Evolutionary conservation across 2,113 vertebrate genomes (phyloP), one percentile per base, ranked within the genome.

Genomic region (Talpa occidentalis): DNA sequence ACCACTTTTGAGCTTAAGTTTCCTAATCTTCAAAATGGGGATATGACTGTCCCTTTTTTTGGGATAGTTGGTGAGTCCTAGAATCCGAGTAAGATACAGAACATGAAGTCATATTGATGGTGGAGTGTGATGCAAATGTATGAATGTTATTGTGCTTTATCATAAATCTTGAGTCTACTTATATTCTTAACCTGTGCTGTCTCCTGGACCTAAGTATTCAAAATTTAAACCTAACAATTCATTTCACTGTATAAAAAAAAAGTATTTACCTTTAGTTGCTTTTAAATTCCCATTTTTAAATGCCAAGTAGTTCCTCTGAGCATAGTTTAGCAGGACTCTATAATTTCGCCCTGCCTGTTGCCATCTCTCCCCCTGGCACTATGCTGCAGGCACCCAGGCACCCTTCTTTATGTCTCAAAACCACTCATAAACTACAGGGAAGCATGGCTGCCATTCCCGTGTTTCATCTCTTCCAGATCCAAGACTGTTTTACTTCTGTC

Each of bases 351-450:
- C 59, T 60, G 2, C 0, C 52, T 37, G 37, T 52, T 44, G 4
- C 10, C 10, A 21, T 1, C 9, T 56, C 19, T 64, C 52, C 16
- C 59, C 12, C 56, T 17, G 22, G 40, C 6, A 1, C 12, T 28
- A 17, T 26, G 6, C 5, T 16, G 15, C 0, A 21, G 32, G 16
- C 42, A 16, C 17, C 21, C 2, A 1, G 49, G 32, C 1, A 54
- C 7, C 4, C 47, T 10, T 12, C 47, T n/a, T 79, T 28, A 14
- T 42, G 10, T 47, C 28, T 90, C 64, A 66, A 62, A 66, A 28
- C 56, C 59, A 5, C 24, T 24, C 12, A 11, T 19, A 9, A 9
- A 22, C 26, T 0, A 3, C 28, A 69, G 52, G 21, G 35, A 77
- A 37, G 4, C 32, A 15, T 8, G 7, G 0, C 0, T 8, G 60